A percentile compares a stretch with the other conserved stretches of the same genome.
phyloP scores from a whole-genome alignment of 2,888 invertebrate species.

The Dicranocentrus wangi region DNA sequence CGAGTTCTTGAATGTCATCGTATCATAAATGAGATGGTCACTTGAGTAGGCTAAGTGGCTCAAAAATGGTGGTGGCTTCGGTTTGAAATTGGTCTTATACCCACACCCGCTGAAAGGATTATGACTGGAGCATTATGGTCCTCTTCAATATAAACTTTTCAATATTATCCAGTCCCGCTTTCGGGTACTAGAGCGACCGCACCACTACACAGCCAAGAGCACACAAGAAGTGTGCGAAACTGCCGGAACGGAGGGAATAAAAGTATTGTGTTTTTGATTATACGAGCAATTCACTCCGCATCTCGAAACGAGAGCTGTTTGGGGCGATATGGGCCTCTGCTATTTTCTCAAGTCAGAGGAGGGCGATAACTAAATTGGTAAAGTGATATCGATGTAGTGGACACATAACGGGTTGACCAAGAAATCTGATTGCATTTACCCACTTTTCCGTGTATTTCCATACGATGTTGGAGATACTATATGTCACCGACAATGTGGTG shows the following conservation, averaged over 20 bases:
- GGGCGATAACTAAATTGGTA: no score
- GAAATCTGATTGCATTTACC: neutral
- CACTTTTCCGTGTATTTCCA: neutral
- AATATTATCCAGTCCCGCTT: no score
- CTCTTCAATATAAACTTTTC: no score
- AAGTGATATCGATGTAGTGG: neutral
- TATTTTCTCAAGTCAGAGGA: no score
- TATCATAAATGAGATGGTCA: conserved; percentile 50
- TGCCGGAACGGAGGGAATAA: no score
- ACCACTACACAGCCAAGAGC: no score
- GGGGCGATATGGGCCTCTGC: conserved; percentile 37
- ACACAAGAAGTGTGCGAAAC: no score
- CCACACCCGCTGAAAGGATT: conserved; percentile 30
- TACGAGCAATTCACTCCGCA: conserved; percentile 41
- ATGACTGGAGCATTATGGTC: neutral
- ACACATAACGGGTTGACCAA: neutral
- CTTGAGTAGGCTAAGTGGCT: conserved; percentile 9
- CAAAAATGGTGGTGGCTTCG: neutral
- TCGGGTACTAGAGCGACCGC: no score
- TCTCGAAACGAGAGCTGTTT: conserved; percentile 14
- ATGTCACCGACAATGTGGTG: no score
- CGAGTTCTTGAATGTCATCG: no score
- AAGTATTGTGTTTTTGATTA: conserved; percentile 23
- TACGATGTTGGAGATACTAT: neutral
- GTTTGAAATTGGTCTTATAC: neutral